Conservation (phyloP, 2,888 invertebrate genomes). For the Mycalesis mineus region DNA sequence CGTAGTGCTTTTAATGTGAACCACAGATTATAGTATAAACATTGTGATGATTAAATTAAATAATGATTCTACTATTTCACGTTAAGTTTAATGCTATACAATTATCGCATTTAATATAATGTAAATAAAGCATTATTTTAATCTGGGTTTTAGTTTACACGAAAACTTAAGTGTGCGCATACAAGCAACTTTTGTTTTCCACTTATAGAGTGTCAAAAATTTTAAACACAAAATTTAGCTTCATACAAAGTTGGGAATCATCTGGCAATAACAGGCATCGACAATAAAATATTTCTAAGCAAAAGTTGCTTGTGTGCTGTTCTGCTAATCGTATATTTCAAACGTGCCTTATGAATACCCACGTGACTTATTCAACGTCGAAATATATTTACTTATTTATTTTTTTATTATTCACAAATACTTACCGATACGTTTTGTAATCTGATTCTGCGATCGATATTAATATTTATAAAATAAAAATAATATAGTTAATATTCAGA, state of each 20-base stretch:
- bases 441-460: conserved; percentile 1
- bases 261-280: no score
- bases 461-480: conserved; percentile 36
- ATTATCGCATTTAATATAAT: neutral
- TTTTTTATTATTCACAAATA: conserved; percentile 18
- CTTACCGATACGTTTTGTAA: conserved; percentile 14
- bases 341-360: conserved; percentile 21
- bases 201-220: no score
- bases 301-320: neutral
- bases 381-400: conserved; percentile 11
- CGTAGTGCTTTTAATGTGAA: neutral
- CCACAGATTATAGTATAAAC: neutral
- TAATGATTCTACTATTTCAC: neutral
- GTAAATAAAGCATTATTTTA: conserved; percentile 2
- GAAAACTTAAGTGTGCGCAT: neutral
- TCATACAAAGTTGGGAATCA: no score
- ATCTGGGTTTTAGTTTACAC: neutral
- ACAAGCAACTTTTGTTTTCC: neutral
- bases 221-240: no score
- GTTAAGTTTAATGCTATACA: neutral
- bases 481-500: conserved; percentile 50
- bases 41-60: neutral
- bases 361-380: conserved; percentile 29
- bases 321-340: conserved; percentile 2
- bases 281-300: no score